Evolutionary conservation across 1,140 invertebrate genomes (phyloP).

Genomic region (Drosophila sucinea): DNA sequence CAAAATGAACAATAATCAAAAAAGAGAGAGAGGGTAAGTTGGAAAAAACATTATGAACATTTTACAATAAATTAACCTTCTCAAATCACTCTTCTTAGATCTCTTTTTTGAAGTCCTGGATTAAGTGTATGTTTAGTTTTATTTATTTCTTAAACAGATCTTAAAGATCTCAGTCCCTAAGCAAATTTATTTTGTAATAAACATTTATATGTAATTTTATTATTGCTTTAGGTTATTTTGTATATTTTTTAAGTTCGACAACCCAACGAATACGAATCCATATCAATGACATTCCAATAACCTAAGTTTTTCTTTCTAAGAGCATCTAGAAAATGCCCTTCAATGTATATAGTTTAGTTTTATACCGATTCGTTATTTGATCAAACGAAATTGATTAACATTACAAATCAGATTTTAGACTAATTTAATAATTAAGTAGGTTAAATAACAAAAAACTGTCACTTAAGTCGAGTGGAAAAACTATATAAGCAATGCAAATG

Average conservation of each 20-base stretch:
- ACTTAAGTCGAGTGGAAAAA: background rate
- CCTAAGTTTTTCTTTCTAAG: conserved; percentile 22
- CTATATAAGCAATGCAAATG: background rate
- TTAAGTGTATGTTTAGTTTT: conserved; percentile 23
- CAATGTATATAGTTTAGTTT: conserved; percentile 49
- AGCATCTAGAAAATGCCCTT: conserved; percentile 12
- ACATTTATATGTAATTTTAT: conserved; percentile 8
- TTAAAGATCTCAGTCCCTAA: conserved; percentile 60
- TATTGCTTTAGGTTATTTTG: conserved; percentile 19
- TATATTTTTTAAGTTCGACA: conserved; percentile 57
- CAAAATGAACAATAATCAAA: conserved; percentile 23
- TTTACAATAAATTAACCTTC: too few relatives aligned
- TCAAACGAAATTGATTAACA: background rate
- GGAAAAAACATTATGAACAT: background rate
- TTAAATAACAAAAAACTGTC: background rate
- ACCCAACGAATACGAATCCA: conserved; percentile 82
- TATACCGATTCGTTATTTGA: background rate
- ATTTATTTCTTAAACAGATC: conserved; percentile 50
- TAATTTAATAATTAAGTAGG: background rate
- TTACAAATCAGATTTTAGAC: conserved; percentile 1
- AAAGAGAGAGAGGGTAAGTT: background rate
- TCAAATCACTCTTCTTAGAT: background rate
- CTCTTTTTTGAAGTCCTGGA: conserved; percentile 1
- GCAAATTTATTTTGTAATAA: conserved; percentile 10
- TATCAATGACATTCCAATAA: conserved; percentile 79